phyloP scores from a whole-genome alignment of 2,888 invertebrate genomes.

The Brenthis hecate region DNA sequence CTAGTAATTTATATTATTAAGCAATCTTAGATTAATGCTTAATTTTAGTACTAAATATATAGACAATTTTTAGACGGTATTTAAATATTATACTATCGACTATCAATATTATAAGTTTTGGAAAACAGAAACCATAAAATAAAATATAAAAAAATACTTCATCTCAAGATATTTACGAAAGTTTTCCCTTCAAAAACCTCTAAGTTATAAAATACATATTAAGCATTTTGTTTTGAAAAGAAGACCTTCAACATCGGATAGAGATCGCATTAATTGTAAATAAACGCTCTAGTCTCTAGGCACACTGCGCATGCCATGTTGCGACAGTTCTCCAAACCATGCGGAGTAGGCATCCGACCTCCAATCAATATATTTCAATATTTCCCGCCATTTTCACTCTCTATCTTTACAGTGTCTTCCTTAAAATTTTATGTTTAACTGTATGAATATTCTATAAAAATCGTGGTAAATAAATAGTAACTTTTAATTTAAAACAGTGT shows the following conservation, averaged over 20 bases:
- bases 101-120: neutral
- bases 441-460: neutral
- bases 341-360: conserved; percentile 44
- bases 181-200: neutral
- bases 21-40: no score
- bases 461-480: neutral
- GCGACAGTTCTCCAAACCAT: conserved; percentile 43
- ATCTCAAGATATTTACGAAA: neutral
- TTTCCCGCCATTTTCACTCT: conserved; percentile 46
- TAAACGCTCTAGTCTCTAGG: conserved; percentile 32
- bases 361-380: conserved; percentile 56
- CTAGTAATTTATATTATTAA: no score
- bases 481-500: neutral
- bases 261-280: conserved; percentile 30
- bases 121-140: neutral
- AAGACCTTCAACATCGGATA: conserved; percentile 36
- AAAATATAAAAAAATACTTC: no score
- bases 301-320: conserved; percentile 48
- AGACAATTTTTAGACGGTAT: no score
- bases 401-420: neutral
- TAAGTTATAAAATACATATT: conserved; percentile 13
- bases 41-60: no score
- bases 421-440: neutral
- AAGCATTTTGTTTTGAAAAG: conserved; percentile 25
- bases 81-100: no score